Percentiles rank a stretch among this genome's conserved stretches.
phyloP scores from a whole-genome alignment of 2,797 vertebrate genomes.

The Anguilla obscura region DNA sequence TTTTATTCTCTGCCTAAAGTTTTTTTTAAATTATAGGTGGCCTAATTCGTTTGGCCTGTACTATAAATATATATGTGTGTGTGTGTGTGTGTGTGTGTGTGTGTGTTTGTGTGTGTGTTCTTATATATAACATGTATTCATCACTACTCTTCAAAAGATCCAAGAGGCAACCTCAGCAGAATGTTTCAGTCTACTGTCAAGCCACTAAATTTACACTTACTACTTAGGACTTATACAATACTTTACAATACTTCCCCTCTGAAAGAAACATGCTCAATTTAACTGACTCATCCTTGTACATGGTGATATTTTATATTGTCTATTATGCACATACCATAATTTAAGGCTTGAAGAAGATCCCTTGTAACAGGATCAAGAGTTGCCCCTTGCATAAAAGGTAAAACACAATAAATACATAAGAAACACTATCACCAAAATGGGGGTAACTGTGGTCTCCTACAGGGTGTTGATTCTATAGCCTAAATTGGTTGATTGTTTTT shows the following conservation, averaged over 20 bases:
- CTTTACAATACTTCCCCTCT: neutral
- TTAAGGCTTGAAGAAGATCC: neutral
- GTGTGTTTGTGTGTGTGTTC: neutral
- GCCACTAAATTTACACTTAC: neutral
- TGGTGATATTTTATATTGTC: neutral
- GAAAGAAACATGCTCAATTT: neutral
- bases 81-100: neutral
- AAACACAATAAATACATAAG: constrained; percentile 6
- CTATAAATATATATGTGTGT: too few species aligned
- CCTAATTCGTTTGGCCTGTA: too few species aligned
- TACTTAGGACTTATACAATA: neutral
- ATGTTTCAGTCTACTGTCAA: neutral
- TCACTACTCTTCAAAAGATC: neutral
- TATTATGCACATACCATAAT: neutral
- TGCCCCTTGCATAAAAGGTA: neutral
- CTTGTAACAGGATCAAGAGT: neutral
- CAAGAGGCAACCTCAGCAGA: neutral
- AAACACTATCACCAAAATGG: constrained; percentile 7
- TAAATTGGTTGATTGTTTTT: neutral
- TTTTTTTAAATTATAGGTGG: too few species aligned
- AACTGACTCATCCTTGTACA: neutral
- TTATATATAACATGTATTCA: neutral
- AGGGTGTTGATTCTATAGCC: neutral
- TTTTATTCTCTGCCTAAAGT: too few species aligned
- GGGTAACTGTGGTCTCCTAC: neutral